phyloP scores from a whole-genome alignment of 2,113 vertebrate genomes.

The Sus scrofa region DNA sequence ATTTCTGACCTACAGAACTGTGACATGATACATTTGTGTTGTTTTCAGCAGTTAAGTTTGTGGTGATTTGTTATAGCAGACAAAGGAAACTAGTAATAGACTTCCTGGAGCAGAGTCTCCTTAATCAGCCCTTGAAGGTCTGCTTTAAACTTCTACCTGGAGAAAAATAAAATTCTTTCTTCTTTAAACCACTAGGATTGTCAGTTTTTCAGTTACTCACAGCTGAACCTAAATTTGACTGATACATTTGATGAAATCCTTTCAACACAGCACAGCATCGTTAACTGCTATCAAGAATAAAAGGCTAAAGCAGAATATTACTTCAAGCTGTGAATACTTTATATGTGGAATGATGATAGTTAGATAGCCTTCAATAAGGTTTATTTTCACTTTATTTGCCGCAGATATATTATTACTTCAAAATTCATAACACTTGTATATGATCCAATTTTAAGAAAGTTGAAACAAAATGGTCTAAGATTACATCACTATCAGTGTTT shows the following conservation, averaged over 20 bases:
- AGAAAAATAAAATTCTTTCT: background rate
- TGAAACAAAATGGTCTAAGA: background rate
- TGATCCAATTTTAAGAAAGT: slow-evolving; percentile 32
- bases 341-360: background rate
- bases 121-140: background rate
- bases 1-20: background rate
- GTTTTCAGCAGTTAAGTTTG: background rate
- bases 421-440: background rate
- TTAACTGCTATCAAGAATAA: slow-evolving; percentile 40
- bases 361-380: background rate
- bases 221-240: slow-evolving; percentile 31
- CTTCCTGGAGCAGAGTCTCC: background rate
- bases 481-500: background rate
- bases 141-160: background rate
- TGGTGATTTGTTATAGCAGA: background rate
- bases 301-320: background rate
- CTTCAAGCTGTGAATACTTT: background rate
- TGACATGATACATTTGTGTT: background rate
- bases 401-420: background rate
- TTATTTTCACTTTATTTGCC: slow-evolving; percentile 14
- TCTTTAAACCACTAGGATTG: background rate
- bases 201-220: background rate
- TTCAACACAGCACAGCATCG: background rate
- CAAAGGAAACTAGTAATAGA: background rate
- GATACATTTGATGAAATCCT: background rate